phyloP scores from a whole-genome alignment of 2,888 invertebrate genomes.

The Pyrocoelia pectoralis region DNA sequence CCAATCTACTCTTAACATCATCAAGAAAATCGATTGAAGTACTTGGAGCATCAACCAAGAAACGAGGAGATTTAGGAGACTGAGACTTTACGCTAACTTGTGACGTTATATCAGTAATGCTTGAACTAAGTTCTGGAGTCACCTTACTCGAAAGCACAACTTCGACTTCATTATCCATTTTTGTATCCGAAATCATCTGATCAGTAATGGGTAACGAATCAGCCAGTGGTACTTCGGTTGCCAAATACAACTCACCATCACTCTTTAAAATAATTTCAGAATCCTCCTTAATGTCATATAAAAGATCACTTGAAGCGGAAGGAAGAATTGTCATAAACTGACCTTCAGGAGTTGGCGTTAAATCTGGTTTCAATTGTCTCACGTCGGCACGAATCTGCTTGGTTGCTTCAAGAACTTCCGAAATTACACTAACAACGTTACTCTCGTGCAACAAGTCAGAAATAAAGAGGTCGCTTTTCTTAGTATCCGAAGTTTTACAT shows the following conservation, averaged over 20 bases:
- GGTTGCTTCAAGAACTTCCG: conserved; percentile 61
- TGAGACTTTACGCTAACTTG: conserved; percentile 14
- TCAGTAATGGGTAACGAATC: not conserved
- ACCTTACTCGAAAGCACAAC: not conserved
- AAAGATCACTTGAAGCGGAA: conserved; percentile 44
- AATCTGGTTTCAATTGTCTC: conserved; percentile 62
- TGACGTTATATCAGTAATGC: conserved; percentile 20
- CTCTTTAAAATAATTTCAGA: not conserved
- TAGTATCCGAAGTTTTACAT: not conserved
- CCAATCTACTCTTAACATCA: too few relatives aligned
- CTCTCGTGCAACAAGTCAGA: not conserved
- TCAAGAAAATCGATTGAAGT: not conserved
- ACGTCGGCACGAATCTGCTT: conserved; percentile 62
- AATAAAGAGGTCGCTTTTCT: conserved; percentile 1
- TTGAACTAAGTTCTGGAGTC: conserved; percentile 24
- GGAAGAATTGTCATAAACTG: conserved; percentile 54
- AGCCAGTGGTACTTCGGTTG: too few relatives aligned
- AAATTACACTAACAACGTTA: conserved; percentile 59
- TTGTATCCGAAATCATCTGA: not conserved
- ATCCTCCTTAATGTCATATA: conserved; percentile 46
- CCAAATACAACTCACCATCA: too few relatives aligned
- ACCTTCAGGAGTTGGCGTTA: conserved; percentile 63
- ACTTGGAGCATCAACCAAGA: not conserved
- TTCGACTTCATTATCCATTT: not conserved
- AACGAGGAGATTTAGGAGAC: conserved; percentile 9